phyloP scores from a whole-genome alignment of 2,888 invertebrate genomes.

The Meghimatium bilineatum region DNA sequence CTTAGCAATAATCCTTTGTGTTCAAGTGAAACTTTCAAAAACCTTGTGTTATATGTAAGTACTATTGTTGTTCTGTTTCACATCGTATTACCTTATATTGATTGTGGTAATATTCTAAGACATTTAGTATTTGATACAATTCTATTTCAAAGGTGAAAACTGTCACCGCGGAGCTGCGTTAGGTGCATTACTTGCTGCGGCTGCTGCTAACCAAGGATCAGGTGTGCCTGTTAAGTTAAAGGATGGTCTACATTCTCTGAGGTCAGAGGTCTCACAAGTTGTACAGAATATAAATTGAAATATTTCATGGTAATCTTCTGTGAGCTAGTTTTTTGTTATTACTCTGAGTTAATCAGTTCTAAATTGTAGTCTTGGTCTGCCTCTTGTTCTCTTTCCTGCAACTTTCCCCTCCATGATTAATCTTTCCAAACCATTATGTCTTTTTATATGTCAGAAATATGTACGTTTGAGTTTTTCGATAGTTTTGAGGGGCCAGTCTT shows the following conservation, averaged over 20 bases:
- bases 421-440: too few relatives aligned
- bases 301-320: background rate
- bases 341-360: background rate
- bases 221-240: conserved; percentile 58
- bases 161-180: conserved; percentile 71
- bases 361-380: background rate
- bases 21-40: too few relatives aligned
- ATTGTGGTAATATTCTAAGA: too few relatives aligned
- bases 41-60: too few relatives aligned
- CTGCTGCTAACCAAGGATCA: conserved; percentile 56
- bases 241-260: conserved; percentile 58
- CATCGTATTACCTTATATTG: too few relatives aligned
- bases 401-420: too few relatives aligned
- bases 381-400: background rate
- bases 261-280: conserved; percentile 9
- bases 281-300: conserved; percentile 39
- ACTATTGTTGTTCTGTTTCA: too few relatives aligned
- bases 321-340: background rate
- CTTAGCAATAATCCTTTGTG: too few relatives aligned
- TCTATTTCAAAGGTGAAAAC: conserved; percentile 67
- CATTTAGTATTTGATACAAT: background rate
- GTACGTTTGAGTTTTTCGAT: too few relatives aligned
- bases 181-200: conserved; percentile 69
- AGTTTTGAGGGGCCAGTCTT: too few relatives aligned
- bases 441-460: too few relatives aligned